These are phyloP conservation scores for Pitangus sulphuratus DNA, from an alignment of 2,797 vertebrate genomes.

Conservation along the genomic window DNA sequence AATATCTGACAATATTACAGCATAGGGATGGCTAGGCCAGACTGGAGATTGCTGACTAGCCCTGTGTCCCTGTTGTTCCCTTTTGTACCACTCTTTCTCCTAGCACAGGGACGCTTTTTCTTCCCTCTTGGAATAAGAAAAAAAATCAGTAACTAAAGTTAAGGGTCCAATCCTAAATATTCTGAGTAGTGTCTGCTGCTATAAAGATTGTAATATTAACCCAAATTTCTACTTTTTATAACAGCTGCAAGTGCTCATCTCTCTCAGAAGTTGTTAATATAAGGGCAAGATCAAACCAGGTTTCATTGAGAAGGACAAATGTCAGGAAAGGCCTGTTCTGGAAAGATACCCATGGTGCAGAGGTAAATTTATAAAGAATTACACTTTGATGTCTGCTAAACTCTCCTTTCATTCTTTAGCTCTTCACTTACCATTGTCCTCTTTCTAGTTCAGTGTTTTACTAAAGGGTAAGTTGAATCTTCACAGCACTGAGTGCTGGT, in stretches of 20 bases:
- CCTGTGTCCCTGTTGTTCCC: neutral
- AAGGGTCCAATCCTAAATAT: neutral
- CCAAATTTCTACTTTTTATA: neutral
- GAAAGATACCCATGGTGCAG: neutral
- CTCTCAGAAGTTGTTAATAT: neutral
- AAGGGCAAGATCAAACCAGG: neutral
- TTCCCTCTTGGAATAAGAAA: neutral
- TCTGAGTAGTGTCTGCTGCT: neutral
- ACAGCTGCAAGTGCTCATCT: neutral
- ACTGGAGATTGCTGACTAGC: neutral
- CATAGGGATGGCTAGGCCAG: neutral
- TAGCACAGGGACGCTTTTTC: neutral
- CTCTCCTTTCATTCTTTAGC: neutral
- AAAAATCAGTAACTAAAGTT: neutral
- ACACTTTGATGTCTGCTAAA: neutral
- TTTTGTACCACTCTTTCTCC: neutral
- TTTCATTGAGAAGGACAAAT: neutral
- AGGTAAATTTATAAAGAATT: neutral
- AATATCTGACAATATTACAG: neutral
- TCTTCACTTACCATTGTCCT: neutral
- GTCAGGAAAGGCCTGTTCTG: neutral
- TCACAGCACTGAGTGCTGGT: neutral
- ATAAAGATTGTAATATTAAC: neutral
- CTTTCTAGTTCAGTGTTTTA: neutral
- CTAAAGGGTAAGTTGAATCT: neutral